Base-by-base conservation (phyloP, 2,113 vertebrate species). In the Stigmatopora nigra region DNA sequence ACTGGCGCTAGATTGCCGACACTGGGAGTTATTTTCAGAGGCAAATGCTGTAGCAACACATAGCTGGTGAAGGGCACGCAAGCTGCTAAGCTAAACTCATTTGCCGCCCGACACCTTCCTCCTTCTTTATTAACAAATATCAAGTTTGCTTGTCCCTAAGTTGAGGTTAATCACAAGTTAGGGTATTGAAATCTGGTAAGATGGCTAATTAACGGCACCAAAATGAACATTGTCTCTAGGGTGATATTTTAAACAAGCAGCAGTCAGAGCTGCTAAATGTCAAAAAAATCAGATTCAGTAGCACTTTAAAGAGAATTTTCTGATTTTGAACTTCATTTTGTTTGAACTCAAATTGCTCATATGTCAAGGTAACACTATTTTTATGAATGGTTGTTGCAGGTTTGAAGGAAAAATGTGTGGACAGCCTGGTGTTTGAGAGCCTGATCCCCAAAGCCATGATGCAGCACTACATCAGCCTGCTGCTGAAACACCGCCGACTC, bases 401-500 rank as follows among this genome's bases (percentile, higher is more conserved):
- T 80, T 88, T 99, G 84, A 96, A 96, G 82, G 95, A 99, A 87
- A 98, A 94, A 76, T 96, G 95, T 0, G 95, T 98, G 73, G 97
- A 99, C 88, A 94, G 93, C 84, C 88, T 99, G 72, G 95, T 98
- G 70, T 99, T 99, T 0, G 95, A 99, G 88, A 97, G 95, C 0
- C 94, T 99, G 22, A 92, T 99, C 76, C 97, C 96, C 61, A 99
- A 99, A 89, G 93, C 96, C 61, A 98, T 99, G 97, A 94, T 98
- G 92, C 97, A 99, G 75, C 97, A 99, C 77, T 99, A 99, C 76
- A 96, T 98, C 70, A 94, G 97, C 73, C 92, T 98, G 68, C 89
- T 98, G 52, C 92, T 98, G 60, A 99, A 97, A 80, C 97, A 98
- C 79, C 92, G 97, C 17, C 93, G 97, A 20, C 91, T 98, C 35